Evolutionary conservation across 2,888 invertebrate species (phyloP).

Genomic region (Silvanus unidentatus): DNA sequence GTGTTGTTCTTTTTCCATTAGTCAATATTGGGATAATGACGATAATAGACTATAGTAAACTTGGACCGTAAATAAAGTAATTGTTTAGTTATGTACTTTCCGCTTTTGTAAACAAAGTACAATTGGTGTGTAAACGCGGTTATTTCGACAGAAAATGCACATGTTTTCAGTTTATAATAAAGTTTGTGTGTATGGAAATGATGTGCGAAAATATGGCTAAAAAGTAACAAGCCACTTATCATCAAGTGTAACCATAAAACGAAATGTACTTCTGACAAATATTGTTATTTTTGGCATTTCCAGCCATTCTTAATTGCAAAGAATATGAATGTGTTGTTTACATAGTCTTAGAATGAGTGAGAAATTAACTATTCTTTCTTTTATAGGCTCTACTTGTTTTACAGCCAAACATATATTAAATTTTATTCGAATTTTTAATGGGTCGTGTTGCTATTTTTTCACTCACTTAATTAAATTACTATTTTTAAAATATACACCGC

Average conservation of each 20-base stretch:
- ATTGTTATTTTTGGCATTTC: constrained; percentile 21
- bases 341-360: constrained; percentile 9
- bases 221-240: constrained; percentile 12
- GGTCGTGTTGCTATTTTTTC: constrained; percentile 12
- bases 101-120: background rate
- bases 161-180: constrained; percentile 14
- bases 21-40: too few species aligned
- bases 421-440: constrained; percentile 15
- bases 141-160: constrained; percentile 6
- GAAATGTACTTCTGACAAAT: constrained; percentile 22
- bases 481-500: constrained; percentile 6
- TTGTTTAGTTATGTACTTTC: background rate
- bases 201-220: constrained; percentile 14
- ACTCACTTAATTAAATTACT: constrained; percentile 11
- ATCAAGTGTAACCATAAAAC: constrained; percentile 17
- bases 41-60: too few species aligned
- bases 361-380: constrained; percentile 9
- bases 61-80: background rate
- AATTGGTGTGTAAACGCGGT: background rate
- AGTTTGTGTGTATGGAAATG: constrained; percentile 7
- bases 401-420: constrained; percentile 6
- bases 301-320: constrained; percentile 14
- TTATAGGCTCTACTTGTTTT: constrained; percentile 8
- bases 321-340: constrained; percentile 13
- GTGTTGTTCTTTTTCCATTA: too few species aligned